phyloP scores from a whole-genome alignment of 2,888 invertebrate genomes.

The Adelognathus sp. region DNA sequence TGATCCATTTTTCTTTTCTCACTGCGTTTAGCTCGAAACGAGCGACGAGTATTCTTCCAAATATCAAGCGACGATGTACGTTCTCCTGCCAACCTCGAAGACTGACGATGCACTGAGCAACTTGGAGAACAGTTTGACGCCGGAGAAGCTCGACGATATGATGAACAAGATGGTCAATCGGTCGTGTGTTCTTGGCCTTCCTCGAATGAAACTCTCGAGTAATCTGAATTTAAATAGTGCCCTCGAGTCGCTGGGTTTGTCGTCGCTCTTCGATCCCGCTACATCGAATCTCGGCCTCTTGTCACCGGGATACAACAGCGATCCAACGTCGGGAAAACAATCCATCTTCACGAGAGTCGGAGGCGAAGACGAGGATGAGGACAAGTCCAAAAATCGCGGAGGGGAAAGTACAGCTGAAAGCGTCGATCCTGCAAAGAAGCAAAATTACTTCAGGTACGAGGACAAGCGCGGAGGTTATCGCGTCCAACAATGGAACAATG shows the following conservation, averaged over 20 bases:
- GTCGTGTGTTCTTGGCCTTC: constrained; percentile 84
- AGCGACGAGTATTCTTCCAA: not conserved
- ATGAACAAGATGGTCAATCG: constrained; percentile 81
- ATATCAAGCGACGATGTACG: constrained; percentile 83
- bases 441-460: constrained; percentile 69
- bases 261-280: constrained; percentile 84
- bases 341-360: constrained; percentile 66
- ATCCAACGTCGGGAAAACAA: constrained; percentile 18
- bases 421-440: constrained; percentile 27
- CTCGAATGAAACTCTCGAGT: constrained; percentile 88
- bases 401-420: not conserved
- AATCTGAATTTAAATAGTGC: constrained; percentile 83
- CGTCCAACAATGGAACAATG: constrained; percentile 73
- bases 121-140: constrained; percentile 82
- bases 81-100: constrained; percentile 84
- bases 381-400: not conserved
- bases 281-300: constrained; percentile 87
- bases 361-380: not conserved
- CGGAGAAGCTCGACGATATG: constrained; percentile 82
- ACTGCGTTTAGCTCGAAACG: not conserved
- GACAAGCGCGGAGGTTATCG: constrained; percentile 65
- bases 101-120: constrained; percentile 81
- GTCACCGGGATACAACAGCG: constrained; percentile 79
- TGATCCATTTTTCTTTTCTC: not conserved
- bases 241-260: constrained; percentile 84